phyloP scores from a whole-genome alignment of 1,140 invertebrate genomes.

The Anastrepha ludens region DNA sequence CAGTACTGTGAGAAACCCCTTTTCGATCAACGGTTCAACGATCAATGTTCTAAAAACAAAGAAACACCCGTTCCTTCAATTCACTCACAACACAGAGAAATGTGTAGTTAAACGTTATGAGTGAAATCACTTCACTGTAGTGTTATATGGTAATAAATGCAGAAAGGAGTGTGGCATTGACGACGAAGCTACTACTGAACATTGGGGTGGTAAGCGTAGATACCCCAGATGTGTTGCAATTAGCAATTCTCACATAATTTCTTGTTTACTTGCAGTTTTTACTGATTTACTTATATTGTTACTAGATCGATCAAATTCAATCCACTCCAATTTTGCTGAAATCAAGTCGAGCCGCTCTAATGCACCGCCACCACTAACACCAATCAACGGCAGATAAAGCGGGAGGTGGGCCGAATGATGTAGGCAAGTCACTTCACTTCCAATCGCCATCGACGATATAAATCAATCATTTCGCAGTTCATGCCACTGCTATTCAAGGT shows the following conservation, averaged over 20 bases:
- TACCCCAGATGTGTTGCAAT: slow-evolving; percentile 1
- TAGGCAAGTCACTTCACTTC: not conserved
- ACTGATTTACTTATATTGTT: not conserved
- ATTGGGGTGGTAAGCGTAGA: too few relatives aligned
- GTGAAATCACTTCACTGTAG: too few relatives aligned
- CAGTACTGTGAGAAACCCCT: too few relatives aligned
- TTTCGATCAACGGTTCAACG: too few relatives aligned
- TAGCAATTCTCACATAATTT: slow-evolving; percentile 29
- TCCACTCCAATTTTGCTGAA: slow-evolving; percentile 26
- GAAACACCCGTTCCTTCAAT: too few relatives aligned
- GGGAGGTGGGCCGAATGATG: not conserved
- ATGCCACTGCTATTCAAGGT: slow-evolving; percentile 42
- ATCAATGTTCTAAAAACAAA: too few relatives aligned
- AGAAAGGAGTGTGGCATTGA: too few relatives aligned
- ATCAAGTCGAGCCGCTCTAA: not conserved
- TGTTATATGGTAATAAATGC: too few relatives aligned
- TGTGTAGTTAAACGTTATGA: too few relatives aligned
- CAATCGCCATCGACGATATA: slow-evolving; percentile 43
- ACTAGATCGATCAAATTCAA: not conserved
- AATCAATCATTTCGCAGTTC: slow-evolving; percentile 49
- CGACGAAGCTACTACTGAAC: too few relatives aligned
- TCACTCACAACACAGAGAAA: too few relatives aligned
- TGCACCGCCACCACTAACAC: not conserved
- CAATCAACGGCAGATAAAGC: not conserved
- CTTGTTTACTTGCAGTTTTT: slow-evolving; percentile 5